Evolutionary conservation across 2,113 vertebrate genomes (phyloP).

Genomic region (Carassius auratus): DNA sequence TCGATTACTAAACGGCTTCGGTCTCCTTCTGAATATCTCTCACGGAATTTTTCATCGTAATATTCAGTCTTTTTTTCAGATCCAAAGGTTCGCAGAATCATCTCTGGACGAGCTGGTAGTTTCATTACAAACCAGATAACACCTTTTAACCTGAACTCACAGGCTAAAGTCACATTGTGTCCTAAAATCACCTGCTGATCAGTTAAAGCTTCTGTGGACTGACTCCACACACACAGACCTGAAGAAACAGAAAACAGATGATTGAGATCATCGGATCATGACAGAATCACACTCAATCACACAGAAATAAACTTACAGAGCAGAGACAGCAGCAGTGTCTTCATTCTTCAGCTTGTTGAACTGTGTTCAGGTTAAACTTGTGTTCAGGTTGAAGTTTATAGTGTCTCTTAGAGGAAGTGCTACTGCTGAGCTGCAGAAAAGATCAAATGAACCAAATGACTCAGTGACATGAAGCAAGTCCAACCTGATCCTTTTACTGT

Average conservation of each 20-base stretch:
- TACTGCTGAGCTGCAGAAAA: not conserved
- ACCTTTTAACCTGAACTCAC: not conserved
- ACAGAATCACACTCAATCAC: not conserved
- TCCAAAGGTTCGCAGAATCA: not conserved
- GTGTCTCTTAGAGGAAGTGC: not conserved
- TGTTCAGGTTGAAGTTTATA: not conserved
- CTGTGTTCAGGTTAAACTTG: not conserved
- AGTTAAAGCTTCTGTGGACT: slow-evolving; percentile 1
- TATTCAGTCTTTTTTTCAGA: not conserved
- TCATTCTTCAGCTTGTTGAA: not conserved
- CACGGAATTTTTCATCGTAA: not conserved
- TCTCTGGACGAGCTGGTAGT: not conserved
- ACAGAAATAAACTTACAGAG: not conserved
- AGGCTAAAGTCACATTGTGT: slow-evolving; percentile 36
- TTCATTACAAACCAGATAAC: slow-evolving; percentile 40
- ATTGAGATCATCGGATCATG: not conserved
- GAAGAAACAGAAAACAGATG: not conserved
- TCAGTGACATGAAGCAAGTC: too few species aligned
- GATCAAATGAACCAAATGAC: too few species aligned
- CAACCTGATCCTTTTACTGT: too few species aligned
- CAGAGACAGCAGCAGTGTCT: not conserved
- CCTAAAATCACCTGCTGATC: slow-evolving; percentile 40
- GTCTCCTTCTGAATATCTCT: not conserved
- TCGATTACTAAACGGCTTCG: not conserved
- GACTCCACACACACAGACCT: slow-evolving; percentile 19